Evolutionary conservation across 1,140 invertebrate genomes (phyloP).

Genomic region (Chironomus striatipennis): DNA sequence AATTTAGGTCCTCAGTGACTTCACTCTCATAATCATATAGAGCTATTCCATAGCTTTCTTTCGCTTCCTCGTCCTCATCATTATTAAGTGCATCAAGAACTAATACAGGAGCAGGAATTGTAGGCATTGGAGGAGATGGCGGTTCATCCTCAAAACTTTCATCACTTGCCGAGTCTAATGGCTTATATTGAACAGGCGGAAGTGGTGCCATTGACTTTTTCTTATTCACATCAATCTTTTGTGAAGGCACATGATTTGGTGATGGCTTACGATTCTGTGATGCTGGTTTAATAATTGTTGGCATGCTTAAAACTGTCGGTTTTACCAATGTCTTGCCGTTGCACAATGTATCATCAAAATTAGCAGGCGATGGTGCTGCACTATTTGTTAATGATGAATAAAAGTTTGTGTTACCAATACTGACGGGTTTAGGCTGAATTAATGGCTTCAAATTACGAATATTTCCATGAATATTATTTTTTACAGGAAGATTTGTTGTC

Average conservation of each 20-base stretch:
- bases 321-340: conserved; percentile 39
- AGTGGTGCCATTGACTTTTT: background rate
- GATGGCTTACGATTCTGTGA: conserved; percentile 28
- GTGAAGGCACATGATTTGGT: background rate
- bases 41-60: conserved; percentile 58
- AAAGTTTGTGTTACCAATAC: conserved; percentile 36
- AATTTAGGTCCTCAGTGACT: conserved; percentile 60
- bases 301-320: conserved; percentile 44
- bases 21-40: conserved; percentile 62
- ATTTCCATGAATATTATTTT: conserved; percentile 20
- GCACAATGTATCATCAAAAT: conserved; percentile 40
- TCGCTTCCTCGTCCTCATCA: conserved; percentile 33
- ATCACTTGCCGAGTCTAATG: background rate
- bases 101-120: conserved; percentile 53
- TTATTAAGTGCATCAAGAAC: conserved; percentile 32
- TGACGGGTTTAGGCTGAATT: conserved; percentile 33
- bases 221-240: background rate
- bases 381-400: conserved; percentile 27
- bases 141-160: conserved; percentile 21
- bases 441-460: conserved; percentile 43
- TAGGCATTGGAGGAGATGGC: conserved; percentile 67
- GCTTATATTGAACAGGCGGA: background rate
- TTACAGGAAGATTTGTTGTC: background rate
- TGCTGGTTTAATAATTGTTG: conserved; percentile 55
- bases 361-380: conserved; percentile 34